A percentile compares a stretch with the other conserved stretches of the same genome.
These are phyloP conservation scores for Chrysocyon brachyurus DNA, from an alignment of 2,797 vertebrate genomes.

Conservation along the genomic window DNA sequence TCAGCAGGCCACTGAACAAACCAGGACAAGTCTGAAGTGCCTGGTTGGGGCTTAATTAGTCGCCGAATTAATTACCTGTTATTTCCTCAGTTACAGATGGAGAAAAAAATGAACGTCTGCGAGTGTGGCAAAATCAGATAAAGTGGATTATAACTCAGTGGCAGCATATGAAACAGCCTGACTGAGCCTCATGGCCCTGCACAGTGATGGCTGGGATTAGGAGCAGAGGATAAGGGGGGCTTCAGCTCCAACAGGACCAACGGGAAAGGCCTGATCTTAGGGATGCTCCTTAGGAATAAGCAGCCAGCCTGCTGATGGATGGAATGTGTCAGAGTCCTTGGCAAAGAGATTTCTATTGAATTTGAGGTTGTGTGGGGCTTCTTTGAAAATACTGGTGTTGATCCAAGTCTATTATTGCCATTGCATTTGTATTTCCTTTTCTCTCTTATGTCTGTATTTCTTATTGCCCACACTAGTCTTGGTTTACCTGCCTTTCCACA, in stretches of 20 bases:
- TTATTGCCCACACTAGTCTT: constrained; percentile 16
- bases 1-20: not conserved
- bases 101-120: not conserved
- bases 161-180: not conserved
- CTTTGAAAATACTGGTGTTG: constrained; percentile 42
- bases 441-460: constrained; percentile 23
- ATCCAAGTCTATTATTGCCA: constrained; percentile 47
- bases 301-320: not conserved
- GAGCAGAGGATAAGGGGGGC: not conserved
- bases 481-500: constrained; percentile 39
- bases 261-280: not conserved
- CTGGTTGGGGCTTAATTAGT: not conserved
- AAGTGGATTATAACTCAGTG: not conserved
- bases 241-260: not conserved
- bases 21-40: not conserved
- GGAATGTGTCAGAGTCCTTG: not conserved
- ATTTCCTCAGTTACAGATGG: not conserved
- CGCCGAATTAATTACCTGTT: not conserved
- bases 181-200: not conserved
- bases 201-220: not conserved
- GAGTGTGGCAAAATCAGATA: not conserved
- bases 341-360: not conserved
- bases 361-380: not conserved
- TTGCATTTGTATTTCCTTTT: constrained; percentile 53
- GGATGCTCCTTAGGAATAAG: not conserved